Percentiles rank a stretch among this genome's conserved stretches.
Evolutionary conservation across 2,888 invertebrate genomes (phyloP).

Genomic region (Incurvaria masculella): DNA sequence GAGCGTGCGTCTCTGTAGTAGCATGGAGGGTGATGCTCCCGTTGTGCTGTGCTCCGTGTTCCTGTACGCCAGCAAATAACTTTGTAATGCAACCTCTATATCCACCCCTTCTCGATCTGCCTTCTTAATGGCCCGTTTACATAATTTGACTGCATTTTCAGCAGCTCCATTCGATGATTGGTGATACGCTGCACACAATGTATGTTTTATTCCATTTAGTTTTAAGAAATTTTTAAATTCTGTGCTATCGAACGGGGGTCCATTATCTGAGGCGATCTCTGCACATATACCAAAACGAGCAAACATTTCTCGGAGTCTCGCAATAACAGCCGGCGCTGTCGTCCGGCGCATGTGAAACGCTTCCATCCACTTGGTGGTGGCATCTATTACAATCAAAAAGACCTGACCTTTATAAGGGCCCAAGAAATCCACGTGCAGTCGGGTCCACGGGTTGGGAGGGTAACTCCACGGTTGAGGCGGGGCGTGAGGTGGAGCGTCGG

Average conservation of each 20-base stretch:
- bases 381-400: slow-evolving; percentile 14
- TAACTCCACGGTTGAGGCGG: slow-evolving; percentile 16
- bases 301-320: neutral
- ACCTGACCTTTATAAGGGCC: slow-evolving; percentile 6
- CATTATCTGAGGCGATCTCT: slow-evolving; percentile 8
- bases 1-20: slow-evolving; percentile 1
- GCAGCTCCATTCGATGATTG: too few relatives aligned
- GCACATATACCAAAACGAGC: slow-evolving; percentile 5
- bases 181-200: too few relatives aligned
- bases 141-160: too few relatives aligned
- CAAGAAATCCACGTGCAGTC: slow-evolving; percentile 17
- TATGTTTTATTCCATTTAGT: too few relatives aligned
- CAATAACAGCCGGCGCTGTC: slow-evolving; percentile 5
- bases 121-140: too few relatives aligned
- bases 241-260: slow-evolving; percentile 8
- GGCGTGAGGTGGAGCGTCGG: neutral
- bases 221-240: slow-evolving; percentile 3
- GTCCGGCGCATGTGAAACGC: slow-evolving; percentile 2
- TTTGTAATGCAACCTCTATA: too few relatives aligned
- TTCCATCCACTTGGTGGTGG: slow-evolving; percentile 7
- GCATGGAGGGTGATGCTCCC: neutral
- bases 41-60: too few relatives aligned
- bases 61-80: too few relatives aligned
- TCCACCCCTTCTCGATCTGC: too few relatives aligned
- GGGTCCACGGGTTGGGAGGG: slow-evolving; percentile 11